Evolutionary conservation across 1,140 invertebrate species (phyloP), one percentile per base, ranked within the genome.

Genomic region (Lethrus apterus): DNA sequence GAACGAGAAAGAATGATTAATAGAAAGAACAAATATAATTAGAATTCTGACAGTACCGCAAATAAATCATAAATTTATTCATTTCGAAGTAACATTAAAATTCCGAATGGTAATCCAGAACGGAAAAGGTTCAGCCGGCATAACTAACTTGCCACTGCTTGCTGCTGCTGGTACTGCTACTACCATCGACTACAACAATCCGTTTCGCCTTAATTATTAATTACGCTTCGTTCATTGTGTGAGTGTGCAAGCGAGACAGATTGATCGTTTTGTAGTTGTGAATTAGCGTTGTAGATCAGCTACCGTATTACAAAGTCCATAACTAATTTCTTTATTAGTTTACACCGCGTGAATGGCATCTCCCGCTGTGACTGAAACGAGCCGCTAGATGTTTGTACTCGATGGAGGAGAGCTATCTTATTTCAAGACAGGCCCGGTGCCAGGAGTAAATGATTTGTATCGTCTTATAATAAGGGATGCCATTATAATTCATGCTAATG

Each of bases 251-350:
- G 13, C 29, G 14, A 30, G 24, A 43, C 5, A 32, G 31, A 21
- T 13, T 40, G 7, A 31, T 26, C 24, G 24, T 7, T 26, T 26
- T 7, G 2, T 4, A 3, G 15, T 34, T 4, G 26, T 45, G 26
- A 34, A 45, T 45, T 35, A 44, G 9, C 15, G 13, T 10, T 33
- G 21, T 14, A 26, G 24, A 32, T 48, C 44, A 20, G 48, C 54
- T 56, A 56, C 54, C 48, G 54, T 51, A 52, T 48, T 48, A 50
- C 54, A 53, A 56, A 50, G 54, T 53, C 54, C 54, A 56, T 56
- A 56, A 56, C 54, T 50, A 56, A 56, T 56, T 56, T 50, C 51
- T 56, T 56, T 56, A 56, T 56, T 56, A 56, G 50, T 45, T 51
- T 51, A 49, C 47, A 33, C 36, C 41, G 40, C 43, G 40, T 56